Percentiles rank a stretch among this genome's conserved stretches.
Conservation (phyloP, 1,140 invertebrate species). For the Caenorhabditis brenneri region DNA sequence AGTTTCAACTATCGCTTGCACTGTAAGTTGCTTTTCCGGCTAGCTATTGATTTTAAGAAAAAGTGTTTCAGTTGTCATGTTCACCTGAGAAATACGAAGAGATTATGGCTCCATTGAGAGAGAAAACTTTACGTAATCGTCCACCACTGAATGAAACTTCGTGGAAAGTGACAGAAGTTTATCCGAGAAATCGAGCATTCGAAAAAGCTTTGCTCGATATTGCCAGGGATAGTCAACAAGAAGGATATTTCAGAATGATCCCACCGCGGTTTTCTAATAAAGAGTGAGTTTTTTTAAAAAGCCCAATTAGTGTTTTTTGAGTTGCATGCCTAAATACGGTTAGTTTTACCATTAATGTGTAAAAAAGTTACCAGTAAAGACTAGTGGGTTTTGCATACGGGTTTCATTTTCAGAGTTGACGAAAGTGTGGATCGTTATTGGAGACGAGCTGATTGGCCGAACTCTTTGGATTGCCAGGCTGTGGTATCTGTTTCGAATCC, state of each 20-base stretch:
- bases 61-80: not conserved
- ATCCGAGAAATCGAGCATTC: slow-evolving; percentile 25
- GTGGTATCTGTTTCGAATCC: slow-evolving; percentile 31
- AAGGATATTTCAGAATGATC: slow-evolving; percentile 27
- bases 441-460: slow-evolving; percentile 53
- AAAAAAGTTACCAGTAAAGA: too few relatives aligned
- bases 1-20: not conserved
- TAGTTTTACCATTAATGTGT: too few relatives aligned
- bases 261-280: not conserved
- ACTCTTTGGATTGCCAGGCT: slow-evolving; percentile 43
- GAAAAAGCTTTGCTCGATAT: slow-evolving; percentile 34
- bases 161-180: slow-evolving; percentile 44
- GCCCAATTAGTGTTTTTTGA: too few relatives aligned
- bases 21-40: not conserved
- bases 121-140: slow-evolving; percentile 13
- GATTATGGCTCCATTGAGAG: slow-evolving; percentile 13
- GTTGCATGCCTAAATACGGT: too few relatives aligned
- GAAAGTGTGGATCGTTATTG: slow-evolving; percentile 35
- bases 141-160: slow-evolving; percentile 35
- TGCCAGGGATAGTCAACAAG: not conserved
- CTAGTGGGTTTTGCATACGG: too few relatives aligned
- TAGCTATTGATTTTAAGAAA: not conserved
- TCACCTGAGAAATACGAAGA: not conserved
- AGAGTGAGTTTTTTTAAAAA: not conserved
- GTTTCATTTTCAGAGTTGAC: not conserved